phyloP scores from a whole-genome alignment of 1,140 invertebrate genomes.

The Apis dorsata region DNA sequence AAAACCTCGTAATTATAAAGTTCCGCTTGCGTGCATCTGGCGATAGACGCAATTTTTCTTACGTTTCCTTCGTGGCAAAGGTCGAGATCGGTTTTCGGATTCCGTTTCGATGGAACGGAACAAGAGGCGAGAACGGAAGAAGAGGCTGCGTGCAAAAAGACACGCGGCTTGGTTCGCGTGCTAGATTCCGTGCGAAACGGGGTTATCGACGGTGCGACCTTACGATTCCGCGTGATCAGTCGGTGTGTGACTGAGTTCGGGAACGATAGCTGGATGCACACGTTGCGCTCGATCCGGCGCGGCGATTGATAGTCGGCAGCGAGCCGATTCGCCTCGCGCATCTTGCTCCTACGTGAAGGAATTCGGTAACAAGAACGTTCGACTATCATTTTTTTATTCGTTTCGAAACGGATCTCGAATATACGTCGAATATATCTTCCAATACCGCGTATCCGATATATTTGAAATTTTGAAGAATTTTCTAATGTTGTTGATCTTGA shows the following conservation, averaged over 20 bases:
- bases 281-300: background rate
- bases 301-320: constrained; percentile 3
- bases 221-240: background rate
- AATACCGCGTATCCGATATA: no score
- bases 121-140: background rate
- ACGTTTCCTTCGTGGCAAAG: background rate
- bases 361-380: background rate
- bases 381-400: background rate
- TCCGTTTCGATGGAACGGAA: background rate
- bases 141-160: background rate
- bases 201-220: background rate
- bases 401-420: background rate
- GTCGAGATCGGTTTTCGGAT: background rate
- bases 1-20: constrained; percentile 7
- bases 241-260: background rate
- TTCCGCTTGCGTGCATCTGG: background rate
- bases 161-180: background rate
- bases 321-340: background rate
- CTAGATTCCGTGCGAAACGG: background rate
- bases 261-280: background rate
- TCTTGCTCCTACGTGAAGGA: background rate
- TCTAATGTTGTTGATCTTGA: no score
- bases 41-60: background rate
- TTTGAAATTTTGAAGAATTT: no score
- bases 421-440: no score